These are phyloP conservation scores for Calameuta pallipes DNA, from an alignment of 2,888 invertebrate species.

Conservation along the genomic window DNA sequence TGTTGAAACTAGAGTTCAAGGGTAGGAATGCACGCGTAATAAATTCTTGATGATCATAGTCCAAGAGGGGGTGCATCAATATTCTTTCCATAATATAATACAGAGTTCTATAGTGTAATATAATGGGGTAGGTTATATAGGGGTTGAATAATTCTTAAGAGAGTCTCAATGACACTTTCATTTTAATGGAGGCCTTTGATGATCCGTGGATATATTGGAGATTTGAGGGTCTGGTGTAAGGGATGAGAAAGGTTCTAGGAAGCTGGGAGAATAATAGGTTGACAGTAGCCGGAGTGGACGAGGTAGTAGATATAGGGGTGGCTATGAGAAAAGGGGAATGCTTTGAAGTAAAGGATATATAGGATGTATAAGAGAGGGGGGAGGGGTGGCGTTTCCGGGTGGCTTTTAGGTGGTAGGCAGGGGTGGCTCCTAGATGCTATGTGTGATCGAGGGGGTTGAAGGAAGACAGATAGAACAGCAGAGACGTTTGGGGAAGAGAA, in stretches of 20 bases:
- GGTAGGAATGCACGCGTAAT: background rate
- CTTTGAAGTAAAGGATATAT: background rate
- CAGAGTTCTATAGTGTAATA: background rate
- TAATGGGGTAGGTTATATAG: background rate
- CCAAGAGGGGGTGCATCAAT: background rate
- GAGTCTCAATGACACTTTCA: background rate
- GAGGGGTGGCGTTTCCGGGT: background rate
- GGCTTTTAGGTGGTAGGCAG: conserved; percentile 5
- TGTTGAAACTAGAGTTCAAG: background rate
- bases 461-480: background rate
- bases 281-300: background rate
- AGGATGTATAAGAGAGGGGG: background rate
- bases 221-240: background rate
- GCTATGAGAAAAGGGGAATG: background rate
- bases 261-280: background rate
- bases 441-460: conserved; percentile 24
- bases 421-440: conserved; percentile 8
- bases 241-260: background rate
- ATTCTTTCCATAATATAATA: background rate
- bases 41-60: background rate
- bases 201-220: background rate
- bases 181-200: background rate
- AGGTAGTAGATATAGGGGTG: background rate
- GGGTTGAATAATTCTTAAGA: background rate
- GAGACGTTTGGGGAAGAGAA: background rate